phyloP scores from a whole-genome alignment of 2,797 vertebrate species.

The Pantherophis alleghaniensis region DNA sequence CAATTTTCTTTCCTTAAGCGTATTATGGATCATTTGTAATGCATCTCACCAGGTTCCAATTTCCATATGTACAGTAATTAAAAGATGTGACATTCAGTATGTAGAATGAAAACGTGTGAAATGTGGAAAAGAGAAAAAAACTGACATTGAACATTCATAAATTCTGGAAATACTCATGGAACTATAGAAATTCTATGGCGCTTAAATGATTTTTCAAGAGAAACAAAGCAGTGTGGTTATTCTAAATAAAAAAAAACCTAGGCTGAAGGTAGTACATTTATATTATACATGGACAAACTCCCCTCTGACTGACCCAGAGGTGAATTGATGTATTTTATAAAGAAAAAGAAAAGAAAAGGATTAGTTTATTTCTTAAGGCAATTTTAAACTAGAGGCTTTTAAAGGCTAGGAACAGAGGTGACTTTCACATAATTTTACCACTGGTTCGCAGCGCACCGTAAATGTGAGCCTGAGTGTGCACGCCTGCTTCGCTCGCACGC shows the following conservation, averaged over 20 bases:
- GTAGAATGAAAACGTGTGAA: background rate
- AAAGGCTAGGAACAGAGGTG: background rate
- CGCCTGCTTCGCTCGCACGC: too few relatives aligned
- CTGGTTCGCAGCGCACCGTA: too few relatives aligned
- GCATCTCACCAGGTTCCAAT: background rate
- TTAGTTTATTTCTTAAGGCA: background rate
- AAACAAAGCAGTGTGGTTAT: background rate
- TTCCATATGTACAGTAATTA: slow-evolving; percentile 4
- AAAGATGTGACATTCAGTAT: slow-evolving; percentile 14
- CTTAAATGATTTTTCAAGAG: background rate
- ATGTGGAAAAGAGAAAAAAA: background rate
- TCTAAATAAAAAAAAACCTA: background rate
- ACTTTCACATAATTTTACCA: too few relatives aligned
- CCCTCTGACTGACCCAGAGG: background rate
- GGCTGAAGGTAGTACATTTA: background rate
- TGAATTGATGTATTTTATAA: background rate
- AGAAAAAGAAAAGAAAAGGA: background rate
- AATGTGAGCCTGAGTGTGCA: too few relatives aligned
- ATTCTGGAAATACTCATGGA: background rate
- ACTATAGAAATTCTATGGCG: background rate
- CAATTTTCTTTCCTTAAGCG: slow-evolving; percentile 22
- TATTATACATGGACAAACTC: background rate
- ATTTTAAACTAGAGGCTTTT: background rate
- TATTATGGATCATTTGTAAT: slow-evolving; percentile 13
- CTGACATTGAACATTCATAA: background rate